These are phyloP conservation scores for Euglossa dilemma DNA, from an alignment of 1,140 invertebrate species.

Conservation along the genomic window DNA sequence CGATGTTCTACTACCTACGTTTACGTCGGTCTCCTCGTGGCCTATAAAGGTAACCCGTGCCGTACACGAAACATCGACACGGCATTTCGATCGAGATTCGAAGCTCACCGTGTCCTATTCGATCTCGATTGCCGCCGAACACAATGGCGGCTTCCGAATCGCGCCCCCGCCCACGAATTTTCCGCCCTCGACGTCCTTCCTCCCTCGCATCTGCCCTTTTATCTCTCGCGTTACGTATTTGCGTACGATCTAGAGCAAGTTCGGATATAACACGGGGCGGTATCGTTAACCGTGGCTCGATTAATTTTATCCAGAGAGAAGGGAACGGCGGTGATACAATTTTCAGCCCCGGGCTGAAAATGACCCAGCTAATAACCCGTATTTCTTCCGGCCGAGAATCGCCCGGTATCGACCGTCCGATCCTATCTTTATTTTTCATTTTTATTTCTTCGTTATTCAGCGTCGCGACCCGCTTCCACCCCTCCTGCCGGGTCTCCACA, in stretches of 20 bases:
- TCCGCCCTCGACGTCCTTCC: too few relatives aligned
- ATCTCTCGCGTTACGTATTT: too few relatives aligned
- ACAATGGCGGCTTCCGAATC: not conserved
- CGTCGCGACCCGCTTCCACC: too few relatives aligned
- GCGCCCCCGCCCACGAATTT: too few relatives aligned
- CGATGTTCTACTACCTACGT: not conserved
- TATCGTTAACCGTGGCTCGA: too few relatives aligned
- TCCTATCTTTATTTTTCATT: not conserved
- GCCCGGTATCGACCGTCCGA: not conserved
- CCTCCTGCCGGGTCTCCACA: too few relatives aligned
- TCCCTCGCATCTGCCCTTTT: too few relatives aligned
- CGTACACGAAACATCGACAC: not conserved
- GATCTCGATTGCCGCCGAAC: not conserved
- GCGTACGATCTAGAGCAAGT: too few relatives aligned
- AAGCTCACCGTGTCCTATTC: not conserved
- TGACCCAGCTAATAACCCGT: not conserved
- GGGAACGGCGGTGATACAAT: not conserved
- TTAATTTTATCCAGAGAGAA: too few relatives aligned
- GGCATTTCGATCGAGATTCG: not conserved
- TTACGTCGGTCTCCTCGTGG: not conserved
- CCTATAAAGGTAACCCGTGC: not conserved
- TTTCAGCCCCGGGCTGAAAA: not conserved
- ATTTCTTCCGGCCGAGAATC: not conserved
- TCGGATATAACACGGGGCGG: too few relatives aligned
- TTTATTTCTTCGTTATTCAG: not conserved